A percentile compares a stretch with the other conserved stretches of the same genome.
phyloP scores from a whole-genome alignment of 1,140 invertebrate genomes.

The Latrodectus geometricus region DNA sequence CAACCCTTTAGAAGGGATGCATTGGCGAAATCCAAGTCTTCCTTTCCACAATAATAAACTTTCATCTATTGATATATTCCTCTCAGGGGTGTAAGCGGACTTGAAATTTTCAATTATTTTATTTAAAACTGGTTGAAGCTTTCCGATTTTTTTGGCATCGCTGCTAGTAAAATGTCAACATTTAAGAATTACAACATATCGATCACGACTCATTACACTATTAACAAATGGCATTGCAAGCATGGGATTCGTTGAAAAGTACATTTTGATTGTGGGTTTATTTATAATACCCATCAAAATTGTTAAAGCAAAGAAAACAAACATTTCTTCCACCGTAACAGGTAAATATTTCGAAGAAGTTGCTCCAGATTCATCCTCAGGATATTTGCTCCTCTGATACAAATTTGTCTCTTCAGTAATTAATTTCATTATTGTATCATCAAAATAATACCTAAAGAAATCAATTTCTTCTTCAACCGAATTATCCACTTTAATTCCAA shows the following conservation, averaged over 20 bases:
- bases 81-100: slow-evolving; percentile 4
- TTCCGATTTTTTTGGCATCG: background rate
- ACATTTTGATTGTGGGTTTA: background rate
- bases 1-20: background rate
- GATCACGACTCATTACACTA: slow-evolving; percentile 8
- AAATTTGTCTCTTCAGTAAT: too few relatives aligned
- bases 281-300: slow-evolving; percentile 7
- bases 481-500: too few relatives aligned
- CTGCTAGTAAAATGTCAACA: background rate
- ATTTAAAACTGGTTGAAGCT: slow-evolving; percentile 1
- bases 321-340: too few relatives aligned
- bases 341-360: too few relatives aligned
- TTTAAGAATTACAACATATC: background rate
- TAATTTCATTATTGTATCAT: too few relatives aligned
- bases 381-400: too few relatives aligned
- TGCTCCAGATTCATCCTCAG: too few relatives aligned
- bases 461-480: too few relatives aligned
- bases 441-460: too few relatives aligned
- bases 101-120: slow-evolving; percentile 4
- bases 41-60: slow-evolving; percentile 11
- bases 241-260: background rate
- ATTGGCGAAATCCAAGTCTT: background rate
- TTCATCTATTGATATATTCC: slow-evolving; percentile 5
- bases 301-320: slow-evolving; percentile 6
- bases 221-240: background rate